Evolutionary conservation across 2,113 vertebrate genomes (phyloP), one percentile per base, ranked within the genome.

Genomic region (Cyanistes caeruleus): DNA sequence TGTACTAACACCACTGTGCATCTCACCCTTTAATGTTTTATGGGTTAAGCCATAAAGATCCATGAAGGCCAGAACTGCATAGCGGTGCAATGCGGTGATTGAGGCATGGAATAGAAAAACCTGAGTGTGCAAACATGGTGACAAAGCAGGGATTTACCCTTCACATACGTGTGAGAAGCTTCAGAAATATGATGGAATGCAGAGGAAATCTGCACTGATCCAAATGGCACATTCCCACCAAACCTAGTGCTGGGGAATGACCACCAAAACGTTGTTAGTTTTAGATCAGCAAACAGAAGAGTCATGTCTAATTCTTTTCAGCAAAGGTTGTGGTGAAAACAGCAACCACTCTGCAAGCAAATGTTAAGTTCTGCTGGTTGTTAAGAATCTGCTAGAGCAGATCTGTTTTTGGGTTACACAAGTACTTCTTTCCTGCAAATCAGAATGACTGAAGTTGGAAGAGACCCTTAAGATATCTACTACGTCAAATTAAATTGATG

Each of bases 131-230:
- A 87, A 59, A 74, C 22, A 9, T 3, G 11, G 18, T 53, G 37
- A 75, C 52, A 56, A 68, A 76, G 51, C 27, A 53, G 23, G 19
- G 19, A 75, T 68, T 82, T 60, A 41, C 12, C 12, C 15, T 70
- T 44, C 37, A 48, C 30, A 35, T 14, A 22, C 0, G 0, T 13
- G 9, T 56, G 41, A 79, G 37, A 56, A 37, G 27, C 64, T 52
- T 56, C 31, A 79, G 27, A 23, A 63, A 22, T 13, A 33, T 9
- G 37, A 55, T 80, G 35, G 68, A 69, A 33, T 12, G 30, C 25
- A 56, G 68, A 35, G 67, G 51, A 87, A 80, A 69, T 74, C 52
- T 64, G 31, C 33, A 18, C 18, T 7, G 28, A 52, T 18, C 25
- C 31, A 7, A 12, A 4, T 7, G 20, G 46, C 44, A 72, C 67